phyloP scores from a whole-genome alignment of 2,113 vertebrate species.

The Mustela lutreola region DNA sequence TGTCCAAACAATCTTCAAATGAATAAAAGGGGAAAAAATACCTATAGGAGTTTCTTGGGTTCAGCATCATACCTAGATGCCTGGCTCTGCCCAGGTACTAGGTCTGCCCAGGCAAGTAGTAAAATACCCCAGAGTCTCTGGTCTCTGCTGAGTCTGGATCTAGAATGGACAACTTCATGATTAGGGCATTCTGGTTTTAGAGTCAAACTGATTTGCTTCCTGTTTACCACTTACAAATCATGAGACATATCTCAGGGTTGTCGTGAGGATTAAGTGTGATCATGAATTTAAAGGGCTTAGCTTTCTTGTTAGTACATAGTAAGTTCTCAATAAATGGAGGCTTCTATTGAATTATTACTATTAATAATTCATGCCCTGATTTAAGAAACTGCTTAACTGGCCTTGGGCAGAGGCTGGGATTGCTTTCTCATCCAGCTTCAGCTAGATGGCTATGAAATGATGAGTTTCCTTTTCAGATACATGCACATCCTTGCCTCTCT shows the following conservation, averaged over 20 bases:
- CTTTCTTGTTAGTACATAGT: background rate
- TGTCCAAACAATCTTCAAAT: background rate
- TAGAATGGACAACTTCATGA: background rate
- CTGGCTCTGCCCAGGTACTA: background rate
- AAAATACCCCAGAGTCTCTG: background rate
- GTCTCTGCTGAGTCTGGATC: background rate
- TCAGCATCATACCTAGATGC: background rate
- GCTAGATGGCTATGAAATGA: background rate
- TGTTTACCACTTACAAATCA: background rate
- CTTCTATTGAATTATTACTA: slow-evolving; percentile 31
- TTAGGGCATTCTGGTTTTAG: background rate
- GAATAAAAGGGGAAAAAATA: background rate
- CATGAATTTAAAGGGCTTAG: slow-evolving; percentile 24
- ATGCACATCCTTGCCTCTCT: background rate
- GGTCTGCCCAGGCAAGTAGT: background rate
- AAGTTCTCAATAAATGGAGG: slow-evolving; percentile 32
- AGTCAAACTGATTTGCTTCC: slow-evolving; percentile 1
- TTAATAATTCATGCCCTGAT: slow-evolving; percentile 22
- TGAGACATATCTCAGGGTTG: background rate
- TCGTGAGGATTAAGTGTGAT: background rate
- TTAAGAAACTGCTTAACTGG: background rate
- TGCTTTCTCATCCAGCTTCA: background rate
- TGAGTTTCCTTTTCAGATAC: background rate
- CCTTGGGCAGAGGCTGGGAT: background rate
- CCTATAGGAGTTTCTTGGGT: background rate